Evolutionary conservation across 2,113 vertebrate species (phyloP), one percentile per base, ranked within the genome.

Genomic region (Lamprotornis superbus): DNA sequence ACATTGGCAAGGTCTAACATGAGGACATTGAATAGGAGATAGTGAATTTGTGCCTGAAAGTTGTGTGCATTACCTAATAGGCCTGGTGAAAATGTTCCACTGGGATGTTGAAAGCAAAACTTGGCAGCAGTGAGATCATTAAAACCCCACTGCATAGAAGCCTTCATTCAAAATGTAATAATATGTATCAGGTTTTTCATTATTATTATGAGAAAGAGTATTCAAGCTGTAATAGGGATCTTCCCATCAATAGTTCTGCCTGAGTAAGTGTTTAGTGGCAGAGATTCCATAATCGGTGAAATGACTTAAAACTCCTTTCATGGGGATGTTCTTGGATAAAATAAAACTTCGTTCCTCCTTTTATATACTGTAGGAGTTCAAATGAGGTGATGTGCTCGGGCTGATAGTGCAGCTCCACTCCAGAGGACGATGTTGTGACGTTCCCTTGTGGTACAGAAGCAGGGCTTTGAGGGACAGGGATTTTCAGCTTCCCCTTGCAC

Each of bases 91-190:
- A 95, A 81, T 42, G 44, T 90, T 94, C 83, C 74, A 47, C 65
- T 87, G 70, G 46, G 74, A 78, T 44, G 64, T 68, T 93, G 74
- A 89, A 95, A 93, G 67, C 28, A 92, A 90, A 94, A 80, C 80
- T 92, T 96, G 89, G 81, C 95, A 94, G 89, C 59, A 63, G 27
- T n/a, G 31, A 85, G 83, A 74, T 91, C 57, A 92, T 95, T 94
- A 96, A 94, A 96, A 71, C 53, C 23, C 44, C 79, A 25, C 69
- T 84, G 73, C 93, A 92, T 27, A 83, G 79, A 96, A 83, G 52
- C n/a, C 16, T 64, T 94, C 73, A 82, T 95, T 81, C 64, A 90
- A 89, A 93, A 81, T 64, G 25, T 46, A 81, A 83, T 73, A 80
- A 60, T 44, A 64, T 42, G 44, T 60, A 78, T 71, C 30, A 89